Base-by-base conservation (phyloP, 2,113 vertebrate species). In the Octodon degus region DNA sequence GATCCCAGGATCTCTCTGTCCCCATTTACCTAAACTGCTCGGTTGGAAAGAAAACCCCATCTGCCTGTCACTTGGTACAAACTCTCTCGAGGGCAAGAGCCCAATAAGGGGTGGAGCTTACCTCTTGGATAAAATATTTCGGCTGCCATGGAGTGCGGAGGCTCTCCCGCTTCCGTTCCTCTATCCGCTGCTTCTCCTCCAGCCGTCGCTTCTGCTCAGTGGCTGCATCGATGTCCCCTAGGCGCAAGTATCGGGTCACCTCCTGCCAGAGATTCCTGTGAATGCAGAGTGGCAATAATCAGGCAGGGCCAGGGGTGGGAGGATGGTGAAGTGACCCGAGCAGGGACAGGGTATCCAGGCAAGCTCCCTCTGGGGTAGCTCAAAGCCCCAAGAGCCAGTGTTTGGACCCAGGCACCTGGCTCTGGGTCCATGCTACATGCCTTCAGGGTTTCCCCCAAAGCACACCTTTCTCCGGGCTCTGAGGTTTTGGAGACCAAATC, bases 51-150 rank as follows among this genome's bases (percentile, higher is more conserved):
- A 65, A 32, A 60, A 17, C 27, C 5, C 30, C 77, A 34, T 22
- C 34, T 58, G 19, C 37, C 76, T 22, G 43, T 58, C 60, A 0
- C 55, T 2, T 25, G 37, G n/a, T 25, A 55, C 68, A 30, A n/a
- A 50, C 32, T 40, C 22, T 9, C n/a, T 67, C 20, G 1, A 9
- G 60, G 50, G 13, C 24, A 4, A 34, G 30, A 37, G 4, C 60
- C 72, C n/a, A 1, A 13, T 1, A 70, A 24, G 55, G 86, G 0
- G 25, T 16, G 2, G 40, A 2, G 25, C 22, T 98, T 98, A 99
- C 99, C 99, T 99, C 99, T 98, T 99, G 99, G 94, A 97, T 98
- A 98, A 99, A 99, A 95, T 99, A 99, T 94, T 98, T 99, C 92
- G 99, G 99, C 67, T 98, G 99, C 99, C 99, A 99, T 0, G 98